These are phyloP conservation scores for Notodonta ziczac DNA, from an alignment of 2,888 invertebrate genomes.

Conservation along the genomic window DNA sequence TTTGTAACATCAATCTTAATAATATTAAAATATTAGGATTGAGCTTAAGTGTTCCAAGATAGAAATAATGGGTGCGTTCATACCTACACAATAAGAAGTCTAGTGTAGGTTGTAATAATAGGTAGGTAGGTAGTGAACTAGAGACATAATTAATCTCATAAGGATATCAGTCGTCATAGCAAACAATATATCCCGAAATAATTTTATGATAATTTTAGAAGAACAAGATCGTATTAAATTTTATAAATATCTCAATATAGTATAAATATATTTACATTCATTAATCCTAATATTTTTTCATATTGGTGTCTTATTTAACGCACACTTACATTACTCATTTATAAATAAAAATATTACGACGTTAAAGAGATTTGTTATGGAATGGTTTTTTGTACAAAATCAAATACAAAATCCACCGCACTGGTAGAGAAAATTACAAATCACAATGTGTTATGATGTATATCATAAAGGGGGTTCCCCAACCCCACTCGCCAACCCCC, in stretches of 20 bases:
- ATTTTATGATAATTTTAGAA: slow-evolving; percentile 77
- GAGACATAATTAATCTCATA: slow-evolving; percentile 56
- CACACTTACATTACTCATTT: slow-evolving; percentile 71
- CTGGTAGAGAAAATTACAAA: slow-evolving; percentile 73
- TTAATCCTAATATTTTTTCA: slow-evolving; percentile 76
- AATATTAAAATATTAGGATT: slow-evolving; percentile 46
- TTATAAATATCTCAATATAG: slow-evolving; percentile 83
- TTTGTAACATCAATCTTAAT: slow-evolving; percentile 39
- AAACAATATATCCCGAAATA: slow-evolving; percentile 71
- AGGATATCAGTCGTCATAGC: slow-evolving; percentile 65
- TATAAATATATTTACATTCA: slow-evolving; percentile 84
- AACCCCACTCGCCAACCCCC: slow-evolving; percentile 19
- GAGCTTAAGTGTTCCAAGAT: slow-evolving; percentile 55
- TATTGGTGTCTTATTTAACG: slow-evolving; percentile 84
- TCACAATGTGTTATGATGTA: slow-evolving; percentile 70
- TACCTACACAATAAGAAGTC: slow-evolving; percentile 60
- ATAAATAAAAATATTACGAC: slow-evolving; percentile 77
- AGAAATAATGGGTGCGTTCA: slow-evolving; percentile 61
- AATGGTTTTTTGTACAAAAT: slow-evolving; percentile 84
- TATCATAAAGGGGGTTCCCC: slow-evolving; percentile 47
- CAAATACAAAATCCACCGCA: slow-evolving; percentile 75
- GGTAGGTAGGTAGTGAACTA: slow-evolving; percentile 47
- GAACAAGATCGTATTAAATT: slow-evolving; percentile 83
- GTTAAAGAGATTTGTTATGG: slow-evolving; percentile 76
- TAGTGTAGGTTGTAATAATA: slow-evolving; percentile 50